Percentiles rank a stretch among this genome's conserved stretches.
Conservation (phyloP, 2,113 vertebrate genomes). For the Silurus glanis region DNA sequence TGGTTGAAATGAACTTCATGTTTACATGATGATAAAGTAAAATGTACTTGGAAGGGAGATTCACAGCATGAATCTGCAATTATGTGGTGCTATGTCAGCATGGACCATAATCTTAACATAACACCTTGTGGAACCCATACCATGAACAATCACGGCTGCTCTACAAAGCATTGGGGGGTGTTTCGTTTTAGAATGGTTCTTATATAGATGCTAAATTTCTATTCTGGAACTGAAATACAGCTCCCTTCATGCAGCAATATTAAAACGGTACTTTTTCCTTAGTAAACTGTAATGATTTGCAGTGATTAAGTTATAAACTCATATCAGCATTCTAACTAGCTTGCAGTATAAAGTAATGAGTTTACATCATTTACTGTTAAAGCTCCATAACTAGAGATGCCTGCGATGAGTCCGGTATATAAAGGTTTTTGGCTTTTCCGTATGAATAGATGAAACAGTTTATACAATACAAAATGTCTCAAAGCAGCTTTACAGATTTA, state of each 20-base stretch:
- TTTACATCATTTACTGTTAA: neutral
- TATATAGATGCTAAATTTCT: neutral
- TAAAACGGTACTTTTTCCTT: neutral
- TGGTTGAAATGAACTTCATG: too few species aligned
- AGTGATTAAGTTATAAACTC: neutral
- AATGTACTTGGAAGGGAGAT: neutral
- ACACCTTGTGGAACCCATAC: neutral
- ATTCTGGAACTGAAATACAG: neutral
- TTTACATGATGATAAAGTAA: neutral
- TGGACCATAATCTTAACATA: neutral
- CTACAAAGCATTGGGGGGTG: neutral
- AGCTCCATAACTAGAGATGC: neutral
- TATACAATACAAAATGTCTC: neutral
- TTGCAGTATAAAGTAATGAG: neutral
- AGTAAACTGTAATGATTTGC: neutral
- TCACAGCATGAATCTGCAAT: neutral
- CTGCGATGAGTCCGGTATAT: neutral
- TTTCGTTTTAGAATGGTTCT: neutral
- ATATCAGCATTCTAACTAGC: neutral
- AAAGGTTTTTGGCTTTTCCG: neutral
- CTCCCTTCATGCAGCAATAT: neutral
- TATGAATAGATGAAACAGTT: neutral
- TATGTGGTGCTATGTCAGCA: neutral
- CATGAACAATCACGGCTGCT: neutral
- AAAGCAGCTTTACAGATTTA: neutral